Base-by-base conservation (phyloP, 1,140 invertebrate genomes). In the Drosophila subpulchrella region DNA sequence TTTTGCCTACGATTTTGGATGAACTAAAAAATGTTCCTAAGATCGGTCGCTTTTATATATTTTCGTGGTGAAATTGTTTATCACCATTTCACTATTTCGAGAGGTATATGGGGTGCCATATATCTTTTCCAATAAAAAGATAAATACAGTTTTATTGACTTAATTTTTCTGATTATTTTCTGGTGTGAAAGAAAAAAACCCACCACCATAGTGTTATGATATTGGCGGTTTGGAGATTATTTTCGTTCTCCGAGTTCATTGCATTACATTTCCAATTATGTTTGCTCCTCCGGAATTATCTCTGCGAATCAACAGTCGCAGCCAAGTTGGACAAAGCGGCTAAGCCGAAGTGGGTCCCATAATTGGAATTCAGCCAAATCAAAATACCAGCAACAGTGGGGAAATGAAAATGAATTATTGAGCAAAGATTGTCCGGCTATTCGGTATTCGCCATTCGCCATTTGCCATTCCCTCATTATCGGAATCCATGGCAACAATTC, bases 401-500 rank as follows among this genome's bases (percentile, higher is more conserved):
- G 60, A 68, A 68, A 65, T 48, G 68, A 80, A 63, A 61, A 75
- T 85, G 81, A 84, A 84, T 84, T 85, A 84, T 84, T 77, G 75
- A 67, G 70, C 50, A 76, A 75, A 58, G 74, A 80, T 81, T 77
- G 78, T 72, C 60, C 51, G 59, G 44, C 47, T 15, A 71, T 44
- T 36, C 34, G 67, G 7, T 10, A 12, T 56, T 32, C 17, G 27
- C 30, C 38, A 13, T 42, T 47, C 63, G 24, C 42, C 41, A 39
- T 48, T 47, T 15, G 48, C 48, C 27, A 51, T 46, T 42, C 51
- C 51, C 60, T 78, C 71, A 83, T 83, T 84, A 80, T 84, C 63
- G 56, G 81, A 80, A 80, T 84, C 76, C 75, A 67, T 71, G 76
- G 81, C 71, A 83, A 84, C 80, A 75, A 79, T 83, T 83, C 71